phyloP scores from a whole-genome alignment of 2,113 vertebrate genomes.

The Leiothrix lutea region DNA sequence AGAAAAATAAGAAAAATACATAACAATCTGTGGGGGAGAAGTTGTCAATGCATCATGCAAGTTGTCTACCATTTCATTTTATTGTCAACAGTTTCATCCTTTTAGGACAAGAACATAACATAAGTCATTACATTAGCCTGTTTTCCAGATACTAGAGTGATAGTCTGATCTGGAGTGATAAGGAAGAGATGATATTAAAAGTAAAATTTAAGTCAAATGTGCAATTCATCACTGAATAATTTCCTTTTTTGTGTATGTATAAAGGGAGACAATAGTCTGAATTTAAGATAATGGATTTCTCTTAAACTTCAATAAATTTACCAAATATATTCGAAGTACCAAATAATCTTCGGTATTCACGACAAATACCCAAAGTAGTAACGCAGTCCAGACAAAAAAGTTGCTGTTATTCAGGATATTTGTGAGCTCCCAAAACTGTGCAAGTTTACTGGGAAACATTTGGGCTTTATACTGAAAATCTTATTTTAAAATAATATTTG shows the following conservation, averaged over 20 bases:
- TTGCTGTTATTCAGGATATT: neutral
- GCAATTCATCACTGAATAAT: neutral
- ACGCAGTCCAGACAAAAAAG: neutral
- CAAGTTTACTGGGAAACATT: neutral
- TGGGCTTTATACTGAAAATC: neutral
- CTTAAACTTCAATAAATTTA: neutral
- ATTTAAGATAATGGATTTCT: neutral
- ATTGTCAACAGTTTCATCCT: neutral
- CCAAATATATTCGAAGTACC: too few relatives aligned
- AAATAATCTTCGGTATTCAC: neutral
- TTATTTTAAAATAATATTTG: neutral
- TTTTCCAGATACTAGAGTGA: neutral
- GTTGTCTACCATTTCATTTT: neutral
- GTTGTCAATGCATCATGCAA: neutral
- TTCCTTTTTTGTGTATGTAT: neutral
- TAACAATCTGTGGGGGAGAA: rapidly evolving
- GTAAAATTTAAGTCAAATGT: neutral
- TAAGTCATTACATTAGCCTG: neutral
- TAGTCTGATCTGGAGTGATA: neutral
- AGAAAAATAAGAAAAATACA: neutral
- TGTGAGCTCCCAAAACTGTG: neutral
- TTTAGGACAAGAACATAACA: neutral
- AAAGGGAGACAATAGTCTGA: neutral
- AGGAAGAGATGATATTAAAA: neutral
- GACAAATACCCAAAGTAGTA: neutral